Evolutionary conservation across 2,888 invertebrate species (phyloP).

Genomic region (Agrilus biguttatus): DNA sequence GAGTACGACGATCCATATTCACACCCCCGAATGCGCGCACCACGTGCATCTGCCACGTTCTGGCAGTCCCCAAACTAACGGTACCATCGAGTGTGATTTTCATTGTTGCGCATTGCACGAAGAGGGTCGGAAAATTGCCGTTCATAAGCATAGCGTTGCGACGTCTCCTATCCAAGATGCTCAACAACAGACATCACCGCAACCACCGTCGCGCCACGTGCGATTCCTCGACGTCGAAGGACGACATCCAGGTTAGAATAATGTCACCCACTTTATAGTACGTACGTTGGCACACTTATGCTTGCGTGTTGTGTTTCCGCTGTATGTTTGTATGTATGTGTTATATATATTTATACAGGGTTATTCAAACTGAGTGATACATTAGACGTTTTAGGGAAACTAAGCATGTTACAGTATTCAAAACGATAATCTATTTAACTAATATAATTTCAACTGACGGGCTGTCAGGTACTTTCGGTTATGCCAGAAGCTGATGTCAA

Average conservation of each 20-base stretch:
- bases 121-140: slow-evolving; percentile 80
- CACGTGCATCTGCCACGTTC: slow-evolving; percentile 49
- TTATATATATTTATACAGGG: no score
- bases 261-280: slow-evolving; percentile 13
- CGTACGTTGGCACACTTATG: slow-evolving; percentile 1
- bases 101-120: slow-evolving; percentile 92
- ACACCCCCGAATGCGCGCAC: slow-evolving; percentile 71
- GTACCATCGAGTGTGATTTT: slow-evolving; percentile 74
- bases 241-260: slow-evolving; percentile 19
- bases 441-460: no score
- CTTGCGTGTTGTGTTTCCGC: no score
- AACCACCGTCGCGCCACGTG: slow-evolving; percentile 59
- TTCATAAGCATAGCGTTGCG: slow-evolving; percentile 74
- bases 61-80: slow-evolving; percentile 47
- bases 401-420: no score
- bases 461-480: no score
- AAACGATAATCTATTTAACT: no score
- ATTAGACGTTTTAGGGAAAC: no score
- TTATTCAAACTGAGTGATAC: no score
- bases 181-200: slow-evolving; percentile 32
- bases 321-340: no score
- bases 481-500: no score
- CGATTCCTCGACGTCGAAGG: slow-evolving; percentile 72
- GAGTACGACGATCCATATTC: slow-evolving; percentile 61
- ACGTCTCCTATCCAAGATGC: slow-evolving; percentile 84